Conservation (phyloP, 2,888 invertebrate species). For the Eupithecia pulchellata region DNA sequence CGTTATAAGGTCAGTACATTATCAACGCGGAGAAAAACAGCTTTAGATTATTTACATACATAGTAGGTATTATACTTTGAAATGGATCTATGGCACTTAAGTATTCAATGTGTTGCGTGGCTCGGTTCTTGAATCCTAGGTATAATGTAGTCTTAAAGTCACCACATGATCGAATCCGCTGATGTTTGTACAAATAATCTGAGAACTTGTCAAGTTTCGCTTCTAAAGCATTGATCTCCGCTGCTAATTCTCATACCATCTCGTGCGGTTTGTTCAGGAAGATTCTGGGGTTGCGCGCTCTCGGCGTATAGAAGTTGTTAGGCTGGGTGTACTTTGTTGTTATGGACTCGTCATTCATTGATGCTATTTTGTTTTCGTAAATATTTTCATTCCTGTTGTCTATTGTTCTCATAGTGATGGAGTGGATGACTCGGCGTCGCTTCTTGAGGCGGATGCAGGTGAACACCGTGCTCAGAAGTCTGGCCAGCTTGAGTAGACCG, state of each 20-base stretch:
- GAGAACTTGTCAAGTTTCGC: constrained; percentile 80
- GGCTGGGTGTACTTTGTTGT: constrained; percentile 80
- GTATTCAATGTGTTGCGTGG: background rate
- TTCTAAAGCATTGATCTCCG: constrained; percentile 85
- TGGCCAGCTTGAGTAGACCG: constrained; percentile 90
- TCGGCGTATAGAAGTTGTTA: constrained; percentile 80
- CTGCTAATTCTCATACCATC: constrained; percentile 84
- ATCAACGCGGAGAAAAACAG: constrained; percentile 63
- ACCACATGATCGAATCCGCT: constrained; percentile 88
- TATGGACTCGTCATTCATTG: constrained; percentile 70
- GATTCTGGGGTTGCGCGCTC: constrained; percentile 77
- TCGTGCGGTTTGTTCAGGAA: constrained; percentile 79
- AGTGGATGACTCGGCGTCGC: constrained; percentile 76
- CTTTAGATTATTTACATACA: constrained; percentile 61
- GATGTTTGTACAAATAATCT: constrained; percentile 80
- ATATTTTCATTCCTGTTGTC: constrained; percentile 74
- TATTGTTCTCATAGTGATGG: constrained; percentile 70
- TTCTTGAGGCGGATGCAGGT: constrained; percentile 88
- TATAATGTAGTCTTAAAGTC: constrained; percentile 38
- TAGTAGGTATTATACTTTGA: constrained; percentile 8
- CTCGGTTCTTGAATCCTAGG: background rate
- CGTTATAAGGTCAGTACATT: background rate
- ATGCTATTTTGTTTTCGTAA: constrained; percentile 66
- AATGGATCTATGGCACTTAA: constrained; percentile 38
- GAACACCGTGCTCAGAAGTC: constrained; percentile 89